Evolutionary conservation across 2,888 invertebrate genomes (phyloP), one percentile per base, ranked within the genome.

Genomic region (Teleogryllus oceanicus): DNA sequence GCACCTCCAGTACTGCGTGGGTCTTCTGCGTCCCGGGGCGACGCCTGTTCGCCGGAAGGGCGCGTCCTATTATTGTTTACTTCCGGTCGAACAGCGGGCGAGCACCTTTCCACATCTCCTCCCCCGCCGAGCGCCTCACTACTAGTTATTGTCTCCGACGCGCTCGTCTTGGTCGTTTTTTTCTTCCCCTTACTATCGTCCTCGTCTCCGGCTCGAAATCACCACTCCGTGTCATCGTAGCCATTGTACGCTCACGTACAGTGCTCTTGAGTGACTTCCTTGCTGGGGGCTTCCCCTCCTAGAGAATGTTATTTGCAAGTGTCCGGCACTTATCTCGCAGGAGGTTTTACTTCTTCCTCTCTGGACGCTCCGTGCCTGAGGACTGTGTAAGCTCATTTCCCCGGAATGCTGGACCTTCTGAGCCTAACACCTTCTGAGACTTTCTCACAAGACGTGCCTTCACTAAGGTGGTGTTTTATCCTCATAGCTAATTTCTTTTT

Each of bases 41-140:
- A n/a, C 8, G 62, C 62, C 13, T n/a, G 62, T n/a, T 62, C 62
- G n/a, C 16, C 62, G 62, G 62, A 62, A 62, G 62, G 62, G 62
- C 62, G 62, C 62, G 62, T 62, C 16, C 62, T 62, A 13, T 62
- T n/a, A 62, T 62, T 62, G 62, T 62, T 62, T 62, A 62, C 62
- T 62, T 62, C 62, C 62, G 62, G 62, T 62, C n/a, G 37, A 37
- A 8, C 37, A 37, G 37, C 62, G 62, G n/a, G 62, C 62, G 13
- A n/a, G 62, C 16, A 16, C 13, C 62, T 18, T n/a, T 62, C n/a
- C n/a, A 13, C 62, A 62, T 18, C 62, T n/a, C 62, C 62, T 18
- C 13, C n/a, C n/a, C 16, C n/a, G 13, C 16, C 3, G 13, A 62
- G 16, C 62, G 16, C 62, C 62, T 13, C 12, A 62, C n/a, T 11